phyloP scores from a whole-genome alignment of 2,797 vertebrate genomes.

The Chlorospingus flavigularis region DNA sequence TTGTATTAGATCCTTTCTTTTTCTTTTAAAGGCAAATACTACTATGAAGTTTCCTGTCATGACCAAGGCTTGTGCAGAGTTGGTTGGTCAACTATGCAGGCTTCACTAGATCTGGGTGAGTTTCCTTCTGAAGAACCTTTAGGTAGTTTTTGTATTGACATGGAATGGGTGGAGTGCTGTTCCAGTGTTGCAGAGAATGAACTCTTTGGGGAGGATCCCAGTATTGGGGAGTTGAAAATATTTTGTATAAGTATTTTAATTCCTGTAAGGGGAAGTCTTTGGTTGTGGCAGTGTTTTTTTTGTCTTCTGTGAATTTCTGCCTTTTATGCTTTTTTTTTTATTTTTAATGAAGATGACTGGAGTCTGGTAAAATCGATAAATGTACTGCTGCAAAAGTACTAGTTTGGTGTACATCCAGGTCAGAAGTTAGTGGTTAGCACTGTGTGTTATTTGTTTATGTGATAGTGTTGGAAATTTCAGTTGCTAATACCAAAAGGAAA shows the following conservation, averaged over 20 bases:
- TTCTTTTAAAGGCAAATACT: slow-evolving; percentile 85
- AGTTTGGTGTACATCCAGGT: neutral
- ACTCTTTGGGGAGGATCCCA: neutral
- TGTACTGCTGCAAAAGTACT: neutral
- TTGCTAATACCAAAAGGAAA: neutral
- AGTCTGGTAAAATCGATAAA: neutral
- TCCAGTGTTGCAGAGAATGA: neutral
- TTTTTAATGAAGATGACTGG: neutral
- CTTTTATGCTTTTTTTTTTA: neutral
- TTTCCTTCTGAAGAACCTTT: neutral
- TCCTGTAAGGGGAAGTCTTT: neutral
- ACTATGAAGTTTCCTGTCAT: slow-evolving; percentile 92
- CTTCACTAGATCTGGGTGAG: slow-evolving; percentile 91
- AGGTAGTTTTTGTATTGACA: neutral
- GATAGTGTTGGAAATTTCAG: neutral
- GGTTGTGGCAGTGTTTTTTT: neutral
- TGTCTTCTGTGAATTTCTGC: neutral
- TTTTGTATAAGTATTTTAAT: neutral
- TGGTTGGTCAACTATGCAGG: slow-evolving; percentile 92
- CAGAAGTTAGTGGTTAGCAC: neutral
- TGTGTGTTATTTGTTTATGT: neutral
- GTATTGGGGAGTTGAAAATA: rapidly evolving
- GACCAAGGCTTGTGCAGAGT: slow-evolving; percentile 95
- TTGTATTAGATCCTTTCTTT: neutral
- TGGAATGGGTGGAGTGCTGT: neutral